Evolutionary conservation across 2,113 vertebrate genomes (phyloP), one percentile per base, ranked within the genome.

Genomic region (Hoplias malabaricus): DNA sequence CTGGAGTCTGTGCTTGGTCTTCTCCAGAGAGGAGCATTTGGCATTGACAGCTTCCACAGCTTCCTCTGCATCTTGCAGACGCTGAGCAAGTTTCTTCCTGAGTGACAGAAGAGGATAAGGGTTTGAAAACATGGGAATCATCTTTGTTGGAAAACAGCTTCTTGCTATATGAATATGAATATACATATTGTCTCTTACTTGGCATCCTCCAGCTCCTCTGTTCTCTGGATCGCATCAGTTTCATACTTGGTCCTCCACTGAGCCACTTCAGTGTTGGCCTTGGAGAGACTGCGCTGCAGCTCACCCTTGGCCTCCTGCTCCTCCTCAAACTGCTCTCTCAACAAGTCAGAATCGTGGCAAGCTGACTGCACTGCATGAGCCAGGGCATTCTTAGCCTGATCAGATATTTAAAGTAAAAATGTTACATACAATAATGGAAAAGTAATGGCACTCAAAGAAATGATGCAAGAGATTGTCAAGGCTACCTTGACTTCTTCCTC

Each of bases 81-180:
- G 27, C 88, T 94, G 94, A 0, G 93, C 94, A 89, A 94, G 12
- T 88, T 95, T 95, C 87, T 95, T 94, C 86, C 94, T 95, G 81
- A 0, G 13, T 74, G 42, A 53, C 21, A 25, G 1, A n/a, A 14
- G n/a, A 57, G 48, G 7, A 53, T n/a, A n/a, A 53, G 3, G 19
- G 48, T 6, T 53, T 53, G 12, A 5, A 4, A 53, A 53, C 46
- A 48, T 19, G 7, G 19, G 5, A 9, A 21, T 53, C 48, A 53
- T 93, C 93, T 79, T 93, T 10, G 92, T 53, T 53, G 16, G n/a
- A 5, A 19, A 48, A n/a, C 5, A n/a, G n/a, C 4, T 9, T 53
- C 19, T 53, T 53, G 3, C 8, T 3, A 9, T 9, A 62, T 3
- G 21, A 3, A 5, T 33, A 21, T 8, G 1, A 10, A 9, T 5